phyloP scores from a whole-genome alignment of 2,113 vertebrate species.

The Leptobrachium leishanense region DNA sequence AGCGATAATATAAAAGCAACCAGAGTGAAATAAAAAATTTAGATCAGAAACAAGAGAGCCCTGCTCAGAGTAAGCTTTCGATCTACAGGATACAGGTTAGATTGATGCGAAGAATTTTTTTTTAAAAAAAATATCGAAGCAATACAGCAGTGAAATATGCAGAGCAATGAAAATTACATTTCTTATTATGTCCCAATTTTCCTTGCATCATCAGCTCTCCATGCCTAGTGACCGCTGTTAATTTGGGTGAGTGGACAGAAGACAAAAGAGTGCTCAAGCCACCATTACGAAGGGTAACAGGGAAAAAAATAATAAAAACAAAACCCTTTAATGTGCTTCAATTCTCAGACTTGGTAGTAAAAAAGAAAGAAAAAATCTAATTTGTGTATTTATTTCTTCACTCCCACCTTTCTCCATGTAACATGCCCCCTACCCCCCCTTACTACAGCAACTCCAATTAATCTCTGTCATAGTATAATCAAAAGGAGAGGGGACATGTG shows the following conservation, averaged over 20 bases:
- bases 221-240: slow-evolving; percentile 5
- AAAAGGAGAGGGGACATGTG: slow-evolving; percentile 64
- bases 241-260: slow-evolving; percentile 37
- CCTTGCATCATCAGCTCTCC: slow-evolving; percentile 15
- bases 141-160: neutral
- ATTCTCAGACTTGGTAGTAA: slow-evolving; percentile 37
- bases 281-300: neutral
- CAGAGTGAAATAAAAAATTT: no score
- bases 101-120: no score
- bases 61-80: no score
- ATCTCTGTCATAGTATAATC: slow-evolving; percentile 71
- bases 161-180: neutral
- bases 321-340: slow-evolving; percentile 16
- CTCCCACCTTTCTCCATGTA: slow-evolving; percentile 18
- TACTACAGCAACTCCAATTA: slow-evolving; percentile 58
- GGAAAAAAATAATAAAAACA: no score
- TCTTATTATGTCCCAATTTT: slow-evolving; percentile 5
- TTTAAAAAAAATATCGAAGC: no score
- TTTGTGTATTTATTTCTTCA: slow-evolving; percentile 38
- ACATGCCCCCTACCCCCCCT: neutral
- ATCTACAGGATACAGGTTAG: no score
- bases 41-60: no score
- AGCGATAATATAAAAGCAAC: no score
- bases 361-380: slow-evolving; percentile 25
- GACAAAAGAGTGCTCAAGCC: slow-evolving; percentile 31